phyloP scores from a whole-genome alignment of 1,140 invertebrate species.

The Contarinia nasturtii region DNA sequence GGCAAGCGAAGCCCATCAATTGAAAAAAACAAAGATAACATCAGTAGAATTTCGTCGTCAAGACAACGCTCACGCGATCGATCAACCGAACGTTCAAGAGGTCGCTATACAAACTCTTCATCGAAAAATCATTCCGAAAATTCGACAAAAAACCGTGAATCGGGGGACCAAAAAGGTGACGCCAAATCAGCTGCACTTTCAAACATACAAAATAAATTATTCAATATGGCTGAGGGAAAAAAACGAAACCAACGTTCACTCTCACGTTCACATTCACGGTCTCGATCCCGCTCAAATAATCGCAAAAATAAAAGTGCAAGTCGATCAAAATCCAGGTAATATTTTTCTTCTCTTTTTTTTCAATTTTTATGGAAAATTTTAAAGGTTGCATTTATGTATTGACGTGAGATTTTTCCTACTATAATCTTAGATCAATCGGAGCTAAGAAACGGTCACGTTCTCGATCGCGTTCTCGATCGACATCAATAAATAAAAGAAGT shows the following conservation, averaged over 20 bases:
- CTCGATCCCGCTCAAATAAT: conserved; percentile 15
- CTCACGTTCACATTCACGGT: conserved; percentile 16
- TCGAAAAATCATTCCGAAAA: too few relatives aligned
- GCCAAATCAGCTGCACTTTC: too few relatives aligned
- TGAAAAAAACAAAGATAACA: too few relatives aligned
- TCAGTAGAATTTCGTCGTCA: too few relatives aligned
- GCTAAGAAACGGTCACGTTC: too few relatives aligned
- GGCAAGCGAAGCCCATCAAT: too few relatives aligned
- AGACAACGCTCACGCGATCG: neutral
- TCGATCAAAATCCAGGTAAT: neutral
- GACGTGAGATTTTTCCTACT: too few relatives aligned
- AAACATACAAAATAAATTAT: neutral
- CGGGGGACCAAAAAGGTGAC: neutral
- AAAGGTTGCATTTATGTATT: too few relatives aligned
- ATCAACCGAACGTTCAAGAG: conserved; percentile 8
- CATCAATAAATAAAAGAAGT: too few relatives aligned
- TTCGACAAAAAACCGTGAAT: conserved; percentile 17
- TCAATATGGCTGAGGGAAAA: neutral
- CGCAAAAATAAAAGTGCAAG: neutral
- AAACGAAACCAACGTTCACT: conserved; percentile 11
- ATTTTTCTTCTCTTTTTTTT: neutral
- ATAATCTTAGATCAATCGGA: too few relatives aligned
- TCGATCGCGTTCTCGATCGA: too few relatives aligned
- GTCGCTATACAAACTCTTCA: neutral
- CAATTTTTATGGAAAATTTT: too few relatives aligned